Evolutionary conservation across 2,888 invertebrate genomes (phyloP), one percentile per base, ranked within the genome.

Genomic region (Tenthredo amoena): DNA sequence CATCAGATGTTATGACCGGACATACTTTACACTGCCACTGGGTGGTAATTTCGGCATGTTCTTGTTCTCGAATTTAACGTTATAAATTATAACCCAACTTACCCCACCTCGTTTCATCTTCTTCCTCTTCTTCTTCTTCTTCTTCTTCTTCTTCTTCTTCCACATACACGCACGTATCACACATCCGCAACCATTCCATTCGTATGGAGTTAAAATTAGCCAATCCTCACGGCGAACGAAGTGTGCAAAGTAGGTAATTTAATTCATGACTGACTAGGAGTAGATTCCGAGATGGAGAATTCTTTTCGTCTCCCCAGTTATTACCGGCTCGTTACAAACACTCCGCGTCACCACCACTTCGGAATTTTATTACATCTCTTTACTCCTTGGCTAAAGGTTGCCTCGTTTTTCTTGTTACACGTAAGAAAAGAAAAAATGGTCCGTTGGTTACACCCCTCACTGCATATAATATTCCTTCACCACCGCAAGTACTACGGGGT

Each of bases 1-100:
- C 91, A 92, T 92, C 92, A 91, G 92, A 91, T 91, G 91, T 92
- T 92, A 92, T 91, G 92, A 92, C 91, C 88, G 91, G 90, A 91
- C 91, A 89, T 88, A 88, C 87, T 89, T 91, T 91, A 92, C 90
- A 88, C 90, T 89, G 92, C 92, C 91, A 92, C 92, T 91, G 92
- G 91, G 92, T 92, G 92, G 92, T 91, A 91, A 92, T 91, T 91
- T 92, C 89, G 88, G 89, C 86, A 89, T 91, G 91, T 90, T 91
- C 91, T 92, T 91, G 90, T 91, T 91, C 91, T 89, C 90, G 91
- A 91, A 90, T 88, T 87, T 86, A 87, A 87, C 86, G 90, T 90
- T 90, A 90, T 91, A 91, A 91, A 90, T 91, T 90, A 90, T 87
- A 88, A 26, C n/a, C 34, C 55, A 50, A 2, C 18, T 7, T 26